Conservation (phyloP, 2,888 invertebrate genomes). For the Liodrosophila aerea region DNA sequence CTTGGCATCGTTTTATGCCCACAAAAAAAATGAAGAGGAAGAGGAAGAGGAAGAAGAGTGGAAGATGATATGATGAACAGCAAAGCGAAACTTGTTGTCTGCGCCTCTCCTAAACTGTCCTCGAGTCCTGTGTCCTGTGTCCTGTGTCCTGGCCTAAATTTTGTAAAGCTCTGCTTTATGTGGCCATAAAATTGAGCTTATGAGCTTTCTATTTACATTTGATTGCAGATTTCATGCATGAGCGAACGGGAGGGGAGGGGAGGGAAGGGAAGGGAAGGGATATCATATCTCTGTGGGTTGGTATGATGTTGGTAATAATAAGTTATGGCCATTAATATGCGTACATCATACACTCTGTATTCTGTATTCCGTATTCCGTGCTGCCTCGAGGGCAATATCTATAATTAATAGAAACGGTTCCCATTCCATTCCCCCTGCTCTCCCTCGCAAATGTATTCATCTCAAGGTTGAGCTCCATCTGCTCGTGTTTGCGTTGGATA, state of each 20-base stretch:
- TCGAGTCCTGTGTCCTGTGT: too few relatives aligned
- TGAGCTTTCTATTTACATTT: slow-evolving; percentile 68
- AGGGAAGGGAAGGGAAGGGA: not conserved
- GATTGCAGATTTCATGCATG: slow-evolving; percentile 63
- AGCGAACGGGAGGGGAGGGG: slow-evolving; percentile 21
- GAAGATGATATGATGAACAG: too few relatives aligned
- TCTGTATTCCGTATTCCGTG: too few relatives aligned
- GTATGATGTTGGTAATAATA: slow-evolving; percentile 3
- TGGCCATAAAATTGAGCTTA: slow-evolving; percentile 58
- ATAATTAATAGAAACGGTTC: not conserved
- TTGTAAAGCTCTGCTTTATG: slow-evolving; percentile 45
- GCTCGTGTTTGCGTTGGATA: not conserved
- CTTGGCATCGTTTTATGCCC: slow-evolving; percentile 55
- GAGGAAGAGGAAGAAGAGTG: too few relatives aligned
- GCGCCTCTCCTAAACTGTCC: slow-evolving; percentile 19
- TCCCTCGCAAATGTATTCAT: slow-evolving; percentile 1
- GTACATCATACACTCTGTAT: not conserved
- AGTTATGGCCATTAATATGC: slow-evolving; percentile 3
- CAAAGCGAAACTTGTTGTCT: not conserved
- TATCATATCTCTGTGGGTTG: too few relatives aligned
- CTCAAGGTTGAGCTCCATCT: slow-evolving; percentile 27
- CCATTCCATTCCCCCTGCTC: not conserved
- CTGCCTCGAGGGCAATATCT: too few relatives aligned
- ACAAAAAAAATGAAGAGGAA: not conserved
- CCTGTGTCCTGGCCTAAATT: slow-evolving; percentile 40